A percentile compares a stretch with the other conserved stretches of the same genome.
These are phyloP conservation scores for Polydesmus complanatus DNA, from an alignment of 2,888 invertebrate genomes.

Conservation along the genomic window DNA sequence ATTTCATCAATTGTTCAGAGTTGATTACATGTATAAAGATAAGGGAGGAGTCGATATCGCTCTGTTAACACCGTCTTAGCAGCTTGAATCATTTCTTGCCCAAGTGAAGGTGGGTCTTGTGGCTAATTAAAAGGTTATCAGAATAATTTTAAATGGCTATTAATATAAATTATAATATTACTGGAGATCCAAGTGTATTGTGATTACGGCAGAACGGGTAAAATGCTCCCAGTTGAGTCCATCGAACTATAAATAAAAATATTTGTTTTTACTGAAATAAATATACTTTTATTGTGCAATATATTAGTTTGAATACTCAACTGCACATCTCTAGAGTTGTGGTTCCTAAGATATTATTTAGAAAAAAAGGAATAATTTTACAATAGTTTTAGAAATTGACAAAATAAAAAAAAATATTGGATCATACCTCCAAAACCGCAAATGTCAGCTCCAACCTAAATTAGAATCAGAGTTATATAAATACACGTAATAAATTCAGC, in stretches of 20 bases:
- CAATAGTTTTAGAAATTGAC: too few relatives aligned
- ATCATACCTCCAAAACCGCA: conserved; percentile 7
- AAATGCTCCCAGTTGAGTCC: conserved; percentile 10
- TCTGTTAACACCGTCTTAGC: conserved; percentile 16
- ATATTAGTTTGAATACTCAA: too few relatives aligned
- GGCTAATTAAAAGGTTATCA: background rate
- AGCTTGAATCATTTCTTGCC: conserved; percentile 13
- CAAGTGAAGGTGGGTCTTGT: conserved; percentile 16
- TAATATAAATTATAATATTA: background rate
- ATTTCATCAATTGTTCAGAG: too few relatives aligned
- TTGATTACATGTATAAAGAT: conserved; percentile 37
- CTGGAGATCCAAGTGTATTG: background rate
- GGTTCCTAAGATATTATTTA: too few relatives aligned
- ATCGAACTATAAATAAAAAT: too few relatives aligned
- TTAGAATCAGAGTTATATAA: background rate
- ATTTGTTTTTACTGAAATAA: too few relatives aligned
- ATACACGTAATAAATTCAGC: too few relatives aligned
- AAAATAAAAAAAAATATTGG: too few relatives aligned
- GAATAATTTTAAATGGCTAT: background rate
- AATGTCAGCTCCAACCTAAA: conserved; percentile 12
- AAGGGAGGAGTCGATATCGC: conserved; percentile 35
- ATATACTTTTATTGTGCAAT: too few relatives aligned
- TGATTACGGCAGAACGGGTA: conserved; percentile 8
- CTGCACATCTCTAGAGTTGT: conserved; percentile 7
- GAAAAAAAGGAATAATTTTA: too few relatives aligned